These are phyloP conservation scores for Rhagonycha lutea DNA, from an alignment of 2,888 invertebrate species.

Conservation along the genomic window DNA sequence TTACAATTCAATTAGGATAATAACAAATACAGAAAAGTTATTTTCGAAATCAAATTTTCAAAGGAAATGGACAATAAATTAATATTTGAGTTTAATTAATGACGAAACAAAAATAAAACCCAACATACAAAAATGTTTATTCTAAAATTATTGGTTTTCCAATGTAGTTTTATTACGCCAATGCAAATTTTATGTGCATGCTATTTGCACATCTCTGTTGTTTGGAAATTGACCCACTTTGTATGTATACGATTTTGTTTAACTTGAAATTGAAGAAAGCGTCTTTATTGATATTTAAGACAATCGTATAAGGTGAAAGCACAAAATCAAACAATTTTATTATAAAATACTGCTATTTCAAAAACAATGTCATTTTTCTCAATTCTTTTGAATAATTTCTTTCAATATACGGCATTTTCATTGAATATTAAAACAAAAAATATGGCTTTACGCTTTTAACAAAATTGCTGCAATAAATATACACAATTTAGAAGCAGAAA, in stretches of 20 bases:
- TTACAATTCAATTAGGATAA: not conserved
- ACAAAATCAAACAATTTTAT: constrained; percentile 13
- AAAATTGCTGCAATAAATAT: not conserved
- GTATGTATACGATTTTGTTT: constrained; percentile 10
- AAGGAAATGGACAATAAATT: not conserved
- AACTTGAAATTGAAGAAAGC: constrained; percentile 9
- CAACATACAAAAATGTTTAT: not conserved
- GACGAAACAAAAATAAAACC: not conserved
- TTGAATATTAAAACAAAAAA: not conserved
- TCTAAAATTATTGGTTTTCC: not conserved
- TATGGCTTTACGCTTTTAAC: not conserved
- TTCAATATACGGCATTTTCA: not conserved
- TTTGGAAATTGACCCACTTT: constrained; percentile 18
- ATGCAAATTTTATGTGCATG: constrained; percentile 13
- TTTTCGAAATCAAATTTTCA: not conserved
- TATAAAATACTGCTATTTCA: constrained; percentile 8
- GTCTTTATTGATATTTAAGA: constrained; percentile 19
- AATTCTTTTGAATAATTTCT: not conserved
- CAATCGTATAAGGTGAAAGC: constrained; percentile 13
- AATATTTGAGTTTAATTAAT: not conserved
- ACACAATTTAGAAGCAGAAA: not conserved
- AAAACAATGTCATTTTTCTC: not conserved
- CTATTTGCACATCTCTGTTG: constrained; percentile 21
- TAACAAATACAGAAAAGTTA: no score
- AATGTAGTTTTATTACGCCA: constrained; percentile 9